phyloP scores from a whole-genome alignment of 2,113 vertebrate species.

The Castor canadensis region DNA sequence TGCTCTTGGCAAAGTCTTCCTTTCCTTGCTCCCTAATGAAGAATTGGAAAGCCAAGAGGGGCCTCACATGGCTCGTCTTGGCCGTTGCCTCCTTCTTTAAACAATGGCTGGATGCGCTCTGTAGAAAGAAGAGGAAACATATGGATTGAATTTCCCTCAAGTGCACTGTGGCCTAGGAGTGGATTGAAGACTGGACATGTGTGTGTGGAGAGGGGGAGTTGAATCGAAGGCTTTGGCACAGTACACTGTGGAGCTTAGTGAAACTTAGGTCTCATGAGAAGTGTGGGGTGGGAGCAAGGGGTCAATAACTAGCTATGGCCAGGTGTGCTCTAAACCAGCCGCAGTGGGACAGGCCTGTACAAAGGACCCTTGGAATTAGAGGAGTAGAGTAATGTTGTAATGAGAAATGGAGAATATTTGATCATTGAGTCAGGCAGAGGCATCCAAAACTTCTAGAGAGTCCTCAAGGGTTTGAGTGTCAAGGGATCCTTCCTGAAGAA shows the following conservation, averaged over 20 bases:
- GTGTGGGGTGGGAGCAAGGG: not conserved
- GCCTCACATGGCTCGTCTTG: slow-evolving; percentile 71
- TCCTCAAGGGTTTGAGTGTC: not conserved
- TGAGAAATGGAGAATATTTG: not conserved
- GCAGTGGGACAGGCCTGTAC: not conserved
- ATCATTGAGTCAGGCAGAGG: not conserved
- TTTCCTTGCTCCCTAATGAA: slow-evolving; percentile 53
- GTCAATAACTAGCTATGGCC: not conserved
- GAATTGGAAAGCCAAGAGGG: slow-evolving; percentile 56
- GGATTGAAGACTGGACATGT: slow-evolving; percentile 6
- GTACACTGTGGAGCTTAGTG: not conserved
- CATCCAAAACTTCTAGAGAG: not conserved
- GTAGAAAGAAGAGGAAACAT: slow-evolving; percentile 75
- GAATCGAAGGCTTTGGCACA: slow-evolving; percentile 49
- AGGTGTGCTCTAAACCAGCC: slow-evolving; percentile 30
- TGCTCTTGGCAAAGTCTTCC: slow-evolving; percentile 63
- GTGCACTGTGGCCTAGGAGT: slow-evolving; percentile 44
- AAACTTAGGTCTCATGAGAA: not conserved
- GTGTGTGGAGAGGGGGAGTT: not conserved
- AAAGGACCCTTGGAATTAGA: not conserved
- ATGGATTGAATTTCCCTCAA: slow-evolving; percentile 76
- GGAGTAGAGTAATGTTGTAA: not conserved
- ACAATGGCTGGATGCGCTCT: slow-evolving; percentile 73
- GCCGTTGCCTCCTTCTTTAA: slow-evolving; percentile 71
- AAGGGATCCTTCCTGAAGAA: slow-evolving; percentile 44